These are phyloP conservation scores for Ifrita kowaldi DNA, from an alignment of 2,113 vertebrate species.

Conservation along the genomic window DNA sequence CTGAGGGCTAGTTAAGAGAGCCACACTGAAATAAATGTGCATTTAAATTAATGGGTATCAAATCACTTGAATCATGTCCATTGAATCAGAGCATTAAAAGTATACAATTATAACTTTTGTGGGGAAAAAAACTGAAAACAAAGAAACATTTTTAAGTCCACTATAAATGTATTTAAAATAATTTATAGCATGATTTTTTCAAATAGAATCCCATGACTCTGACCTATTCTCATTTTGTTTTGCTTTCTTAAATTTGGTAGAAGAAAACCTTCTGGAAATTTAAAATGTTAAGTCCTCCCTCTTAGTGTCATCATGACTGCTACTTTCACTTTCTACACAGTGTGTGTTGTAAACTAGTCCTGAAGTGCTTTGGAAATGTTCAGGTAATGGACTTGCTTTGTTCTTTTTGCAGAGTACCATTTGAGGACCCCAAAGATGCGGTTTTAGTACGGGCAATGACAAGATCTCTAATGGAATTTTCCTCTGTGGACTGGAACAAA, in stretches of 20 bases:
- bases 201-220: background rate
- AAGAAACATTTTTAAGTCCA: background rate
- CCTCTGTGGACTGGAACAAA: conserved; percentile 72
- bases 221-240: background rate
- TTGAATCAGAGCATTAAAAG: background rate
- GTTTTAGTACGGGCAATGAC: conserved; percentile 53
- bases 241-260: background rate
- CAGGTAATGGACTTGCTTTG: background rate
- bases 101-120: background rate
- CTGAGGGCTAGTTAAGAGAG: background rate
- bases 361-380: background rate
- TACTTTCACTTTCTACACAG: background rate
- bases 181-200: background rate
- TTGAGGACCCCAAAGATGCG: conserved; percentile 56
- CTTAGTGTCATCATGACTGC: background rate
- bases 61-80: background rate
- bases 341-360: background rate
- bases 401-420: conserved; percentile 54
- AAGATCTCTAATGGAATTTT: conserved; percentile 70
- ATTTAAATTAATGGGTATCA: background rate
- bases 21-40: background rate
- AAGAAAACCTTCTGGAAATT: background rate
- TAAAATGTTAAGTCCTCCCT: background rate
- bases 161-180: background rate
- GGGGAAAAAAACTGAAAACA: background rate